Evolutionary conservation across 64 coral and sea anemone genomes (phyloP).

Genomic region (Actinia equina): DNA sequence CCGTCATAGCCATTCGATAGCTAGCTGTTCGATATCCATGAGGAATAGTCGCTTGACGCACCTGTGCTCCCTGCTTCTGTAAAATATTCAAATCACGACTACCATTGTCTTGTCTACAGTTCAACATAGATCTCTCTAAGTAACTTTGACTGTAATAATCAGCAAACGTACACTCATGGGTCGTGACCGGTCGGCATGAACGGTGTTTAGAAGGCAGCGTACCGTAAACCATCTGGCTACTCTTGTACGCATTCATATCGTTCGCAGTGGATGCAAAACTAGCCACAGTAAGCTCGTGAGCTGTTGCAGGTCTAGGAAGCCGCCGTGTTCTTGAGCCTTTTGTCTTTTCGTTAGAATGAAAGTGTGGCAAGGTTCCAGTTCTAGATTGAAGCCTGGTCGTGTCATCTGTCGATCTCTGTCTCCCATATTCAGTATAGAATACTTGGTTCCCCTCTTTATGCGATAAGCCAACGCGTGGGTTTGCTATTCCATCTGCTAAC

Average conservation of each 20-base stretch:
- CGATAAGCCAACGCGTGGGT: not conserved
- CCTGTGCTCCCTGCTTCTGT: not conserved
- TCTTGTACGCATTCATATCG: not conserved
- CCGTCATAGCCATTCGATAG: conserved; percentile 20
- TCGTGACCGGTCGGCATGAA: not conserved
- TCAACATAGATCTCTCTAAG: not conserved
- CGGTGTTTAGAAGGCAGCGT: conserved; percentile 5
- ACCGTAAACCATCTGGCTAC: not conserved
- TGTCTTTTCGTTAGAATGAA: not conserved
- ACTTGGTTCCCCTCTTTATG: not conserved
- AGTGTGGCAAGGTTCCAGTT: not conserved
- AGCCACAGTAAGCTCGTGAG: conserved; percentile 3
- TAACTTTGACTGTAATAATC: not conserved
- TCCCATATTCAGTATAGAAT: no score
- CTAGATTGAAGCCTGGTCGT: not conserved
- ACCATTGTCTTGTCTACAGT: not conserved
- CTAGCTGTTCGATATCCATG: conserved; percentile 13
- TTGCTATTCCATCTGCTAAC: not conserved
- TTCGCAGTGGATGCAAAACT: not conserved
- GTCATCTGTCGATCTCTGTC: not conserved
- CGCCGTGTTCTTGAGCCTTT: not conserved
- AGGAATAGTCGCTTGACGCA: conserved; percentile 10
- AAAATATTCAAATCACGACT: not conserved
- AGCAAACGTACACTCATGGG: not conserved
- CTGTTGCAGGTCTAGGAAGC: not conserved